Evolutionary conservation across 2,113 vertebrate species (phyloP), one percentile per base, ranked within the genome.

Genomic region (Cervus canadensis): DNA sequence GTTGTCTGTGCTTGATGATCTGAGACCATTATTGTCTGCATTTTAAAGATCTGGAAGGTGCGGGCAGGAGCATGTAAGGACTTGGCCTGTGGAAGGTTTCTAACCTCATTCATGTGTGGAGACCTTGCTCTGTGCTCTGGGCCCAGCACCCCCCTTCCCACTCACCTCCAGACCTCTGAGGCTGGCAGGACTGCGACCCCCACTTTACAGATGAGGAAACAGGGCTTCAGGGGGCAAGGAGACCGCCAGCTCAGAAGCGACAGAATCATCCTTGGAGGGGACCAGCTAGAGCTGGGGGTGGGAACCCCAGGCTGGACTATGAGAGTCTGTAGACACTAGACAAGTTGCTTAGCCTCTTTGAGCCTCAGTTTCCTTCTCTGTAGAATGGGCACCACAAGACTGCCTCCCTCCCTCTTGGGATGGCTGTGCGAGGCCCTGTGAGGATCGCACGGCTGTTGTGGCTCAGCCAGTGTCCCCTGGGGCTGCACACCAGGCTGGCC

Each of bases 371-470:
- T 56, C 26, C 50, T 60, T 54, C 74, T 81, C 54, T 54, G 21
- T 30, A 30, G 81, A 28, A 21, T n/a, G 30, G 21, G 54, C 21
- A 43, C 45, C 56, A 28, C 2, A 2, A 33, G 28, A 17, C 60
- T 2, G 19, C 19, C 48, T 54, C 10, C 14, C 21, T 48, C 14
- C 25, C n/a, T 54, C 79, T 60, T 2, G 0, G 36, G 74, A 21
- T 6, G 13, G 30, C 23, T 11, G 10, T 23, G 52, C 2, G 26
- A 87, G 33, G 82, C 14, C 52, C 67, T 45, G 17, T 3, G 0
- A 2, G 36, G n/a, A 45, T 7, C 0, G 0, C 17, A 30, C 3
- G 19, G 60, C 59, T 30, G 16, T 3, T 13, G 9, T 2, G 13
- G 33, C 26, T 94, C 26, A 13, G 33, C 43, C 59, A 82, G 79